These are phyloP conservation scores for Polydesmus complanatus DNA, from an alignment of 2,888 invertebrate genomes.

Conservation along the genomic window DNA sequence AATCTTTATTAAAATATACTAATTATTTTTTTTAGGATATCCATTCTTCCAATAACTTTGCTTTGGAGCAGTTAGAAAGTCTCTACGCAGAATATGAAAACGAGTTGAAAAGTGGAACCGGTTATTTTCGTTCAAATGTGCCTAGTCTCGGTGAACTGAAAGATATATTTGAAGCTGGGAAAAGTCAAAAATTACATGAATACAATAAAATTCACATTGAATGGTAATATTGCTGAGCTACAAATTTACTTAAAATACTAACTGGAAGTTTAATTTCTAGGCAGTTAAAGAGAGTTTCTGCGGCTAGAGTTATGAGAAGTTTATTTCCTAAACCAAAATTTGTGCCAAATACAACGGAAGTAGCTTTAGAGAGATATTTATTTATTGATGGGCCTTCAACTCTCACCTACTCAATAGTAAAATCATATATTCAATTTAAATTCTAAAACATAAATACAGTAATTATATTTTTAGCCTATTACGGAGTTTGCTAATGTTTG, in stretches of 20 bases:
- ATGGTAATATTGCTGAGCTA: constrained; percentile 2
- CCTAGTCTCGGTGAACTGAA: not conserved
- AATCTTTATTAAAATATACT: not conserved
- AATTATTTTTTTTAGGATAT: not conserved
- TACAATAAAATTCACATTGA: constrained; percentile 12
- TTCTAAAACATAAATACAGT: not conserved
- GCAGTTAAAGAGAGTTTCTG: constrained; percentile 42
- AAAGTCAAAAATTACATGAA: constrained; percentile 7
- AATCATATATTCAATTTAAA: not conserved
- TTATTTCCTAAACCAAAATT: constrained; percentile 56
- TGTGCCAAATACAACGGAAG: constrained; percentile 36
- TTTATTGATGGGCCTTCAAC: constrained; percentile 58
- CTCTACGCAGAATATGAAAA: constrained; percentile 1
- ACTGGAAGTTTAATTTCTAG: not conserved
- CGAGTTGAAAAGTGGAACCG: constrained; percentile 5
- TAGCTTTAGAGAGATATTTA: constrained; percentile 54
- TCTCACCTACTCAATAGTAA: constrained; percentile 46
- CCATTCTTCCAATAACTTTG: not conserved
- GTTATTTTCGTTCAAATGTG: constrained; percentile 2
- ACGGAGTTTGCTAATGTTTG: constrained; percentile 71
- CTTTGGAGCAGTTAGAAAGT: not conserved
- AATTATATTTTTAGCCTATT: constrained; percentile 42
- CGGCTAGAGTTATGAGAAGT: constrained; percentile 54
- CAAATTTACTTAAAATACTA: not conserved
- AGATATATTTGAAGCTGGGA: constrained; percentile 4